phyloP scores from a whole-genome alignment of 1,140 invertebrate genomes.

The Colletes latitarsis region DNA sequence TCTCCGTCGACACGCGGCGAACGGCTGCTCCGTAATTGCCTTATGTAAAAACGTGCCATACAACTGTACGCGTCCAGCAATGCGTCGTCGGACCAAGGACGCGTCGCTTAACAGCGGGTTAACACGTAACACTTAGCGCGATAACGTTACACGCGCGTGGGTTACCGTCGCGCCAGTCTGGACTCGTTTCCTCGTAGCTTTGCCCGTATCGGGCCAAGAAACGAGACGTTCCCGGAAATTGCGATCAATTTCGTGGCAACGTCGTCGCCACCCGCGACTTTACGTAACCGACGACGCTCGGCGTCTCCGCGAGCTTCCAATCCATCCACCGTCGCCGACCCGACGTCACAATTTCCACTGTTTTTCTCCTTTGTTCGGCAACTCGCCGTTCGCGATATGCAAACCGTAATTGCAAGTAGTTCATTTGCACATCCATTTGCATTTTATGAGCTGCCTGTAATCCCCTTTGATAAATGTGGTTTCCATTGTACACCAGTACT shows the following conservation, averaged over 20 bases:
- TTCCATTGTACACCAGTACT: too few relatives aligned
- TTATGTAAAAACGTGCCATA: constrained; percentile 46
- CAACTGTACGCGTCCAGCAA: constrained; percentile 18
- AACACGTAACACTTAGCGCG: constrained; percentile 59
- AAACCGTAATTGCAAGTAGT: too few relatives aligned
- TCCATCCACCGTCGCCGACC: neutral
- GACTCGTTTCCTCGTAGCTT: constrained; percentile 4
- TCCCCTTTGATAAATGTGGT: too few relatives aligned
- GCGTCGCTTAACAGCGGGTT: constrained; percentile 52
- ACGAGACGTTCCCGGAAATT: constrained; percentile 57
- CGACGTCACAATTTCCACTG: too few relatives aligned
- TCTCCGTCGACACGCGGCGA: neutral
- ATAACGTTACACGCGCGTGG: constrained; percentile 59
- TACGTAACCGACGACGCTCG: constrained; percentile 2
- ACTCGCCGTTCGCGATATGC: too few relatives aligned
- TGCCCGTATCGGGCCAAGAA: constrained; percentile 13
- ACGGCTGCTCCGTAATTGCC: constrained; percentile 9
- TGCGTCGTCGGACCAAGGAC: constrained; percentile 49
- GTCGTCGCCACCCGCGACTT: neutral
- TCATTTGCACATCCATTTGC: too few relatives aligned
- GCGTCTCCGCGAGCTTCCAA: neutral
- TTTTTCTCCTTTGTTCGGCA: too few relatives aligned
- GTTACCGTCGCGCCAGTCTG: constrained; percentile 33
- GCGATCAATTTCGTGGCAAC: constrained; percentile 45
- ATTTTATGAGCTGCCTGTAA: too few relatives aligned